Evolutionary conservation across 2,797 vertebrate species (phyloP).

Genomic region (Bovichtus diacanthus): DNA sequence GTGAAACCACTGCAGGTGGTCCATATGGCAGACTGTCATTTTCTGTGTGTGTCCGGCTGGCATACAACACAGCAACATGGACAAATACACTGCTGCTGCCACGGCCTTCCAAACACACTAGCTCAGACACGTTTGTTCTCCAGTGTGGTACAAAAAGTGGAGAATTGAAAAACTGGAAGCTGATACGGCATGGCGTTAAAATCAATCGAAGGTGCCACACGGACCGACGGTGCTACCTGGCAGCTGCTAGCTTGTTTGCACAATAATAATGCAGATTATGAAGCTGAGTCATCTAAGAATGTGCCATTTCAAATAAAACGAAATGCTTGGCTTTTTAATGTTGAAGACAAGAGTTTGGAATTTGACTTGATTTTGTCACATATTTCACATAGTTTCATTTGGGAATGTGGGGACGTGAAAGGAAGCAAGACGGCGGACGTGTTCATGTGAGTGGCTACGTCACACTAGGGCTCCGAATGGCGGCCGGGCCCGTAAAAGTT

Average conservation of each 20-base stretch:
- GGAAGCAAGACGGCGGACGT: too few relatives aligned
- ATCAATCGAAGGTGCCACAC: neutral
- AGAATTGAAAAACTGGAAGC: slow-evolving; percentile 3
- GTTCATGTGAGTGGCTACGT: too few relatives aligned
- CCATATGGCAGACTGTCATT: slow-evolving; percentile 73
- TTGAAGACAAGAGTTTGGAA: neutral
- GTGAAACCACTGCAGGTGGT: slow-evolving; percentile 62
- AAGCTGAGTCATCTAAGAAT: neutral
- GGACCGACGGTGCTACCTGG: neutral
- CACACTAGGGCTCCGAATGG: too few relatives aligned
- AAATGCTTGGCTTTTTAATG: neutral
- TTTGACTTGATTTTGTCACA: too few relatives aligned
- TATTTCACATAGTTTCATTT: too few relatives aligned
- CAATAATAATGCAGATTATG: slow-evolving; percentile 3
- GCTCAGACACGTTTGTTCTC: slow-evolving; percentile 32
- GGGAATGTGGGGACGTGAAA: too few relatives aligned
- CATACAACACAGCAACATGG: neutral
- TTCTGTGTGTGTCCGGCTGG: slow-evolving; percentile 50
- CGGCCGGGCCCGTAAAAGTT: too few relatives aligned
- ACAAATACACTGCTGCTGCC: neutral
- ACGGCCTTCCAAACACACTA: neutral
- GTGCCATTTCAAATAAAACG: neutral
- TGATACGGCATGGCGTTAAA: neutral
- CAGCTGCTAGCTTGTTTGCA: slow-evolving; percentile 13
- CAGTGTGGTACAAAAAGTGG: neutral